phyloP scores from a whole-genome alignment of 1,140 invertebrate genomes.

The Pemphigus obesinymphae region DNA sequence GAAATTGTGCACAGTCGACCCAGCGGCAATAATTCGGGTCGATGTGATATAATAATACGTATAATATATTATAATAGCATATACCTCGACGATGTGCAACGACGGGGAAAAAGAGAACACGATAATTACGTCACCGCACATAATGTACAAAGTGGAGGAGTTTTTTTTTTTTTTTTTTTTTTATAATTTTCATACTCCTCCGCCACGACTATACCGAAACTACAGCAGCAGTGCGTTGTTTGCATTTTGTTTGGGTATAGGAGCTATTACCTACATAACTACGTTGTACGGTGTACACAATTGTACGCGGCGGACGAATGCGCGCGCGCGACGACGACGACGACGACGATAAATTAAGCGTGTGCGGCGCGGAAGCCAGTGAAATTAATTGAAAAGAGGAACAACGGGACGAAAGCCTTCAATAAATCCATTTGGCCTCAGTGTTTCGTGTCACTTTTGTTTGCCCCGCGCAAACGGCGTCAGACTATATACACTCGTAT shows the following conservation, averaged over 20 bases:
- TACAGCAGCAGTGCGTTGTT: background rate
- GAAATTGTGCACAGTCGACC: too few relatives aligned
- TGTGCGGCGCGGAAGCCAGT: slow-evolving; percentile 20
- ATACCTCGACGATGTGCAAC: background rate
- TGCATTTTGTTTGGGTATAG: too few relatives aligned
- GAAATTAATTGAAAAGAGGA: slow-evolving; percentile 41
- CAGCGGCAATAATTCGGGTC: background rate
- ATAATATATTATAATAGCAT: too few relatives aligned
- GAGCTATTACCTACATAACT: background rate
- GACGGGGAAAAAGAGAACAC: background rate
- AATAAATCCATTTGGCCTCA: slow-evolving; percentile 29
- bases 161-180: background rate
- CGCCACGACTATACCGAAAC: background rate
- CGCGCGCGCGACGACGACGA: background rate
- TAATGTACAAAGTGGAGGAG: background rate
- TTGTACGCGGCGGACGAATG: background rate
- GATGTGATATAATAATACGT: background rate
- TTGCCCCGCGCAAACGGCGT: slow-evolving; percentile 21
- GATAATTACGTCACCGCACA: background rate
- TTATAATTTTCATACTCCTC: background rate
- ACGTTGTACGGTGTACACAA: background rate
- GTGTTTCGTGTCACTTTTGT: slow-evolving; percentile 35
- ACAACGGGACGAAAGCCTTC: slow-evolving; percentile 35
- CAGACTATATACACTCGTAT: background rate
- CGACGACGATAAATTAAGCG: slow-evolving; percentile 35